phyloP scores from a whole-genome alignment of 2,113 vertebrate genomes.

The Pogonocichla stellata region DNA sequence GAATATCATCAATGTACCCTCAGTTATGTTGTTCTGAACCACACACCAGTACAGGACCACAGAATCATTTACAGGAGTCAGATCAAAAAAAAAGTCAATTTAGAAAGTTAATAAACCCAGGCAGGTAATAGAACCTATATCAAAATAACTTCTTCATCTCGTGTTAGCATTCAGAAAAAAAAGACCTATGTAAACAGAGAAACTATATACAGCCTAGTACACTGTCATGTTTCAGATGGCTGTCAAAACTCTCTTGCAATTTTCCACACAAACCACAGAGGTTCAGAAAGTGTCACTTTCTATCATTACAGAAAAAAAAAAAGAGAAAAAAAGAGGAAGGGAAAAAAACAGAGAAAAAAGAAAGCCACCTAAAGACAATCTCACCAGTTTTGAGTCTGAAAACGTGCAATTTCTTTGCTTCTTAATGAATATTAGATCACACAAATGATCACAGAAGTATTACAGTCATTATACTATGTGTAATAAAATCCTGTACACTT shows the following conservation, averaged over 20 bases:
- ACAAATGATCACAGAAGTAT: neutral
- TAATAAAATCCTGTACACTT: neutral
- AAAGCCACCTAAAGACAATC: neutral
- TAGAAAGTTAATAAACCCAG: neutral
- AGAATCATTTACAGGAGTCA: neutral
- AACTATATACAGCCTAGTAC: neutral
- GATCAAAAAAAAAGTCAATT: neutral
- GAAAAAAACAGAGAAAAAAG: too few species aligned
- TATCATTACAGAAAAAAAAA: neutral
- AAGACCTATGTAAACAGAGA: neutral
- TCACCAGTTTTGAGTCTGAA: neutral
- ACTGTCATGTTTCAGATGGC: neutral
- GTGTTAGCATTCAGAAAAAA: neutral
- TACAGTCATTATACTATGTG: neutral
- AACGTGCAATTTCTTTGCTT: neutral
- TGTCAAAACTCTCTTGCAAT: neutral
- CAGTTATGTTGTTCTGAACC: neutral
- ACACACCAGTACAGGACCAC: rapidly evolving
- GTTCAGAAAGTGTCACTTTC: neutral
- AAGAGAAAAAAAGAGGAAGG: neutral
- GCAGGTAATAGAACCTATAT: neutral
- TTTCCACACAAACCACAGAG: neutral
- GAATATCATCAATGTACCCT: neutral
- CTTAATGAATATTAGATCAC: neutral
- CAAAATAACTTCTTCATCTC: neutral